Base-by-base conservation (phyloP, 2,113 vertebrate species). In the Varanus salvator region DNA sequence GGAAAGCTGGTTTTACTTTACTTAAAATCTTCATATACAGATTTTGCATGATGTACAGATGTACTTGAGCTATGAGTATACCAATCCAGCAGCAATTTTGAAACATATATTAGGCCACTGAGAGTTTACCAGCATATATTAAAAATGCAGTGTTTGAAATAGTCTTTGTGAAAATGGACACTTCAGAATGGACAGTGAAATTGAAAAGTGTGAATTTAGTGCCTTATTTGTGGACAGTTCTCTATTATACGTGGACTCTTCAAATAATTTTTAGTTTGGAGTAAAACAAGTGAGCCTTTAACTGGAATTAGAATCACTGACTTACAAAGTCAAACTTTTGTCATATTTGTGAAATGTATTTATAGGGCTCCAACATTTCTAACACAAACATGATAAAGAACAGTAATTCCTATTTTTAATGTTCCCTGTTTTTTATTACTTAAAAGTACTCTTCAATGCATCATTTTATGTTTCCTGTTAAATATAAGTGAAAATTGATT, bases 401-500 rank as follows among this genome's bases (percentile, higher is more conserved):
- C 93, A 97, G 95, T 95, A 97, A 96, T 95, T 96, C 94, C 95
- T 92, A 93, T 90, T 95, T 95, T 95, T 48, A 95, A 93, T 95
- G 93, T 93, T 93, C 90, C 72, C 66, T 92, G 89, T 9, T 23
- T 54, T 95, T 97, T 97, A 96, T 97, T 95, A 96, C 95, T 93
- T 95, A 96, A 97, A 94, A 94, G 95, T 96, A 96, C 85, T 95
- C 94, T 96, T 96, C 92, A 95, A 97, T 96, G 95, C 91, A 96
- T 96, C 91, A 0, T 95, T 97, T 97, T 97, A 97, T 96, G 94
- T 97, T 97, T 97, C 94, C 86, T 96, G 95, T 97, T 97, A 97
- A 97, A 97, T 97, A 95, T 97, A 97, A 97, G 96, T 96, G 95
- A 97, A 96, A 96, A 97, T 96, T 97, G 97, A 97, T 96, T 97